These are phyloP conservation scores for Orycteropus afer DNA, from an alignment of 2,113 vertebrate species.

Conservation along the genomic window DNA sequence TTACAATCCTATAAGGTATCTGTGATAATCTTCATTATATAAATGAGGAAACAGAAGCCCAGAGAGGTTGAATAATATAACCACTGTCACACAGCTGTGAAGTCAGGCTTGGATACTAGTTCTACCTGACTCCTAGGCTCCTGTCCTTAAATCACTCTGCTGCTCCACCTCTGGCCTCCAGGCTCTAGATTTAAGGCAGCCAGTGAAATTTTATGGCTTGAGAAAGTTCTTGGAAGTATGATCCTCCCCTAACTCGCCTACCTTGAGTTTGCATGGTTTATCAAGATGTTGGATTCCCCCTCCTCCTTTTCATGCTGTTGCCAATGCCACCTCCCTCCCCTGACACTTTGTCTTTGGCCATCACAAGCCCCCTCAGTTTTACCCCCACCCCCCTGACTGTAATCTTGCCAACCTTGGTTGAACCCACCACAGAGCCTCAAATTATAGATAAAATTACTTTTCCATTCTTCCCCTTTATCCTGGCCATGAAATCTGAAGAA, in stretches of 20 bases:
- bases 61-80: neutral
- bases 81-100: neutral
- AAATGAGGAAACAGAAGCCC: constrained; percentile 15
- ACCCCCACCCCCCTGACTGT: neutral
- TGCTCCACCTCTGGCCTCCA: constrained; percentile 67
- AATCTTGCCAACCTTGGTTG: constrained; percentile 46
- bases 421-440: constrained; percentile 4
- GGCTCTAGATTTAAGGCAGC: constrained; percentile 67
- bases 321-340: neutral
- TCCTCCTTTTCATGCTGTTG: constrained; percentile 50
- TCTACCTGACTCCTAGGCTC: neutral
- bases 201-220: constrained; percentile 86
- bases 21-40: neutral
- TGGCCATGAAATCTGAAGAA: constrained; percentile 25
- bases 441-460: constrained; percentile 53
- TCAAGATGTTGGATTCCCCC: constrained; percentile 75
- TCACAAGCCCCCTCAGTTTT: neutral
- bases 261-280: constrained; percentile 80
- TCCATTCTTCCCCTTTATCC: neutral
- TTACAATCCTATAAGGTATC: neutral
- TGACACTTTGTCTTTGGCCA: constrained; percentile 33
- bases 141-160: neutral
- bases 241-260: constrained; percentile 76
- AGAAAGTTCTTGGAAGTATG: constrained; percentile 84
- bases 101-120: neutral